Conservation (phyloP, 2,113 vertebrate genomes). For the Dasyurus viverrinus region DNA sequence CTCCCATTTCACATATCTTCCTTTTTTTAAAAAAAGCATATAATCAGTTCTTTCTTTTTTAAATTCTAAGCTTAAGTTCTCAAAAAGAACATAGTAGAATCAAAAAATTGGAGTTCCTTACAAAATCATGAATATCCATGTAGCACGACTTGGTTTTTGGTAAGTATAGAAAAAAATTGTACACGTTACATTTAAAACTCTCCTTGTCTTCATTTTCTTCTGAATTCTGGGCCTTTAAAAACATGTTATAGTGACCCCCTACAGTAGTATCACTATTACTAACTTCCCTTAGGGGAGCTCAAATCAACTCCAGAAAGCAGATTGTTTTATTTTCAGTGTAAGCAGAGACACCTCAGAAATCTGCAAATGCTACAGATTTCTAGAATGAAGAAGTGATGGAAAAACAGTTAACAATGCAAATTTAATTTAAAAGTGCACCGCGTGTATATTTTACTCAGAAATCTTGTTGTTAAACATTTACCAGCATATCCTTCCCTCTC, state of each 20-base stretch:
- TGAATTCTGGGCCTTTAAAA: neutral
- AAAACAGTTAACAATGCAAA: neutral
- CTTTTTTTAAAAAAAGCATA: neutral
- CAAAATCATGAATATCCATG: neutral
- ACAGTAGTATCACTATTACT: neutral
- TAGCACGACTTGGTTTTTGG: neutral
- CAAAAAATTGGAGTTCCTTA: neutral
- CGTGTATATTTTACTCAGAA: neutral
- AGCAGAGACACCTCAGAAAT: neutral
- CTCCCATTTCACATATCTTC: neutral
- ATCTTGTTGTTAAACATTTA: neutral
- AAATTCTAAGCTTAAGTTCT: neutral
- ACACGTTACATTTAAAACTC: neutral
- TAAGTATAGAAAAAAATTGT: neutral
- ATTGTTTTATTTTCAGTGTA: neutral
- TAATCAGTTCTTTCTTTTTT: neutral
- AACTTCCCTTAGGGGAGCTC: neutral
- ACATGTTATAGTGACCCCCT: neutral
- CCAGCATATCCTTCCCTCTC: neutral
- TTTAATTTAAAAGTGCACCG: neutral
- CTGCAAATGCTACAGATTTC: neutral
- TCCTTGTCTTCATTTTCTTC: neutral
- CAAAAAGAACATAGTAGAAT: neutral
- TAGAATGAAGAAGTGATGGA: neutral
- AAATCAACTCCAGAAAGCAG: neutral